Base-by-base conservation (phyloP, 2,113 vertebrate species). In the Garra rufa region DNA sequence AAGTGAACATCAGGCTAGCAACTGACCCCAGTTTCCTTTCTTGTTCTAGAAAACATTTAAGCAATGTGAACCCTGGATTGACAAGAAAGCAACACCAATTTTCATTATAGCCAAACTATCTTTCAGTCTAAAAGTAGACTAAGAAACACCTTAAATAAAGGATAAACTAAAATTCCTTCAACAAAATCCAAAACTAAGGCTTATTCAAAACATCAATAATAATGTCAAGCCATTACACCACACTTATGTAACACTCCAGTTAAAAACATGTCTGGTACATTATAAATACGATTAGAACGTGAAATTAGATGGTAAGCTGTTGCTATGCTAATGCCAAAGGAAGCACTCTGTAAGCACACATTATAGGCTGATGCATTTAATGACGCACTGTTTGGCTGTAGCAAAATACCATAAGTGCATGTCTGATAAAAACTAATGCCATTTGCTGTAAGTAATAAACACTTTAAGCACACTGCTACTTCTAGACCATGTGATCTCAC, bases 341-440 rank as follows among this genome's bases (percentile, higher is more conserved):
- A 76, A 38, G 28, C 28, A 76, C 19, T 43, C 19, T 11, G 3
- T 50, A 30, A 50, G 46, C 50, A 70, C 19, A 10, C 3, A 48
- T 11, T 24, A 73, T 24, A 24, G 6, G 11, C 13, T 46, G 15
- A 50, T 76, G 13, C 8, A 46, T 46, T 26, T 28, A 75, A 75
- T 50, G 15, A 50, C 28, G 46, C 46, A 50, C 46, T 11, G 74
- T 19, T 10, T 9, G 50, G 74, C 50, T 13, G 28, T 3, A 30
- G 75, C 13, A 61, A 63, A 61, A 79, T 26, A 8, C n/a, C 6
- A 1, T 44, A 41, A 63, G 14, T 63, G 41, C 14, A 78, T 24
- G 21, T 80, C 41, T 80, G 77, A 15, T 80, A 15, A 44, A 78
- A 26, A 65, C 77, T 80, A 19, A 67, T n/a, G 43, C 11, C 34